Percentiles rank a stretch among this genome's conserved stretches.
Conservation (phyloP, 2,797 vertebrate species). For the Myripristis jacobus region DNA sequence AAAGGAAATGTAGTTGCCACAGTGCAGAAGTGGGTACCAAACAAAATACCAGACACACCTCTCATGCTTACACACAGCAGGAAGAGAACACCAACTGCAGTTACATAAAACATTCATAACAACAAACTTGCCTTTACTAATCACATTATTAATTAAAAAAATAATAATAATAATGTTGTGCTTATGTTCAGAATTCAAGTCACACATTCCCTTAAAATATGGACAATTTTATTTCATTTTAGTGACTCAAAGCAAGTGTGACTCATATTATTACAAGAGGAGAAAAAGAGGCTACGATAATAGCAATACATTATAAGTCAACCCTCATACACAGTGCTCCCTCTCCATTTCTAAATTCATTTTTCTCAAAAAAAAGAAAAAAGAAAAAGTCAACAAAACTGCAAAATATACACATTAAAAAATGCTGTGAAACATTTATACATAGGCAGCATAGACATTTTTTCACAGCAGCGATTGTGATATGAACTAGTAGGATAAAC, state of each 20-base stretch:
- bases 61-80: conserved; percentile 26
- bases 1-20: conserved; percentile 33
- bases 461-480: too few relatives aligned
- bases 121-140: conserved; percentile 33
- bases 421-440: too few relatives aligned
- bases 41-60: conserved; percentile 13
- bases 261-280: conserved; percentile 22
- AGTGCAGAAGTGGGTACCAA: conserved; percentile 13
- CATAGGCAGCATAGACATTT: too few relatives aligned
- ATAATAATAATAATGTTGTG: background rate
- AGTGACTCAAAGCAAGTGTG: conserved; percentile 45
- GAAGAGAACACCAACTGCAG: conserved; percentile 3
- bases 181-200: conserved; percentile 34
- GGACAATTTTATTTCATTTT: conserved; percentile 52
- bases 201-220: conserved; percentile 41
- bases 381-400: conserved; percentile 24
- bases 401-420: conserved; percentile 13
- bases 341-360: background rate
- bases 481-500: too few relatives aligned
- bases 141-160: conserved; percentile 19
- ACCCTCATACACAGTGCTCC: conserved; percentile 2
- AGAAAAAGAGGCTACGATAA: conserved; percentile 19
- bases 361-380: conserved; percentile 34
- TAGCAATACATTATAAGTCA: conserved; percentile 26
- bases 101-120: conserved; percentile 48